phyloP scores from a whole-genome alignment of 2,113 vertebrate species.

The Scomber colias region DNA sequence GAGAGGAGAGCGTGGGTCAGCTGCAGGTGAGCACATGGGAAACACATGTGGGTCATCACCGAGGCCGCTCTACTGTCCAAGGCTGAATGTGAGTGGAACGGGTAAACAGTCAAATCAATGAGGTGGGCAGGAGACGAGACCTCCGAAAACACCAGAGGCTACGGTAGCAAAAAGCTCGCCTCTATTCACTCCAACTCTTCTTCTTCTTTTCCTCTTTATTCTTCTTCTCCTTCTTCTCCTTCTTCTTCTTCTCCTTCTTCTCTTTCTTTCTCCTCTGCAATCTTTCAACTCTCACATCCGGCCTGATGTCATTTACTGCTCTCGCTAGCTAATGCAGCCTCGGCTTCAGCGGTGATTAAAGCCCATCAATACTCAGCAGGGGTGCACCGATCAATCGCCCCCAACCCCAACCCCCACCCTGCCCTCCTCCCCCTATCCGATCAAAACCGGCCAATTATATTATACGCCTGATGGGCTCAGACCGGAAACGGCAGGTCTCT shows the following conservation, averaged over 20 bases:
- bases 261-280: background rate
- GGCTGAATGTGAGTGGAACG: slow-evolving; percentile 22
- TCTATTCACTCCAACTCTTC: background rate
- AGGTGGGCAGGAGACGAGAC: slow-evolving; percentile 17
- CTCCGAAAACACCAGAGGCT: slow-evolving; percentile 7
- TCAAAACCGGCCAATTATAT: too few species aligned
- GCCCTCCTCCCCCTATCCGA: too few species aligned
- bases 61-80: background rate
- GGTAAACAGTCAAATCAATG: slow-evolving; percentile 53
- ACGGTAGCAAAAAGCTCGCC: background rate
- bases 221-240: too few species aligned
- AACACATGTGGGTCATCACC: slow-evolving; percentile 44
- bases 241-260: background rate
- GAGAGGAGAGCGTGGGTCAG: slow-evolving; percentile 44
- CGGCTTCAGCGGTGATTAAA: slow-evolving; percentile 41
- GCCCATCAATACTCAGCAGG: slow-evolving; percentile 17
- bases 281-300: background rate
- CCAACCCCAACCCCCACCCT: too few species aligned
- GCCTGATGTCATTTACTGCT: slow-evolving; percentile 20
- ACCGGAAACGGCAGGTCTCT: too few species aligned
- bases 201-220: too few species aligned
- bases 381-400: too few species aligned
- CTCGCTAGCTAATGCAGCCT: slow-evolving; percentile 16
- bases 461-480: too few species aligned
- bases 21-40: slow-evolving; percentile 24